These are phyloP conservation scores for Apeira syringaria DNA, from an alignment of 2,888 invertebrate species.

Conservation along the genomic window DNA sequence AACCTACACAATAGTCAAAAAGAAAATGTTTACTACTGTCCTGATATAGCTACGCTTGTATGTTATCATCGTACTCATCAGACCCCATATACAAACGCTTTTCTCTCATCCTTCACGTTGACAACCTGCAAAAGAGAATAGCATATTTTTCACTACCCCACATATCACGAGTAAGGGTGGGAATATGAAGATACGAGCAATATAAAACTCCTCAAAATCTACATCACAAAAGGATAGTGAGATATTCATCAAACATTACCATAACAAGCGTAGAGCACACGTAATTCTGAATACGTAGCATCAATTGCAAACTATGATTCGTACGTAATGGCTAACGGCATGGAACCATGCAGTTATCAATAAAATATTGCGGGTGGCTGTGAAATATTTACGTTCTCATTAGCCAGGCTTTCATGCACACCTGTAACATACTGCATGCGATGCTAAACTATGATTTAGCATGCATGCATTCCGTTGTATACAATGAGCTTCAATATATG, in stretches of 20 bases:
- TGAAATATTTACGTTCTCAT: constrained; percentile 70
- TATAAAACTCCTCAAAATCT: too few relatives aligned
- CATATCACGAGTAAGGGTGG: too few relatives aligned
- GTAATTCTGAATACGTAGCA: constrained; percentile 27
- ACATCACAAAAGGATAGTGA: neutral
- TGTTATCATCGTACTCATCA: too few relatives aligned
- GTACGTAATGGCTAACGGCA: constrained; percentile 28
- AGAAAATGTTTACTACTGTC: too few relatives aligned
- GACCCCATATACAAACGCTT: too few relatives aligned
- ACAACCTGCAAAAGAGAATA: too few relatives aligned
- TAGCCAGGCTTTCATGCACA: constrained; percentile 41
- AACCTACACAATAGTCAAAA: too few relatives aligned
- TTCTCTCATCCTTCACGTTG: too few relatives aligned
- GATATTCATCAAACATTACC: constrained; percentile 8
- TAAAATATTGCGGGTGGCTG: constrained; percentile 54
- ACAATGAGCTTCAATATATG: too few relatives aligned
- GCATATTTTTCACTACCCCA: too few relatives aligned
- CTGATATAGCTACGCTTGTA: too few relatives aligned
- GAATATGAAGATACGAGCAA: too few relatives aligned
- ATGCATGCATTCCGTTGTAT: constrained; percentile 17
- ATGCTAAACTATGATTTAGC: constrained; percentile 26
- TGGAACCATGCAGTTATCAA: constrained; percentile 46
- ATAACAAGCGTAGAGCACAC: constrained; percentile 13
- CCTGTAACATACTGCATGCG: constrained; percentile 26
- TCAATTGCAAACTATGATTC: constrained; percentile 36